phyloP scores from a whole-genome alignment of 2,797 vertebrate genomes.

The Phalanger gymnotis region DNA sequence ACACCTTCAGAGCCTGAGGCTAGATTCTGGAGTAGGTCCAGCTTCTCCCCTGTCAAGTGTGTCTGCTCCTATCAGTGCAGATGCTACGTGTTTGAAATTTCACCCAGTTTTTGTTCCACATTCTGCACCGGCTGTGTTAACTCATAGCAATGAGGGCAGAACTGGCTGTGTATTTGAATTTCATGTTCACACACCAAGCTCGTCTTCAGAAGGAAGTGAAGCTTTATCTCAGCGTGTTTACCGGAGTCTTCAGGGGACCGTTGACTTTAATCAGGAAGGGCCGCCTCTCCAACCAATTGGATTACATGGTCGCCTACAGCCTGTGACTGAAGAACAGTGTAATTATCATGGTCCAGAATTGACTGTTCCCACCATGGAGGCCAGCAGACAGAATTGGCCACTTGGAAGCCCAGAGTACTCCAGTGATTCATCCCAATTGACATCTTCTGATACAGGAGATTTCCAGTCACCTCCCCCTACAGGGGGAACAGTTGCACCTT shows the following conservation, averaged over 20 bases:
- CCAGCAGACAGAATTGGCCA: slow-evolving; percentile 88
- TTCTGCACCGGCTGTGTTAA: slow-evolving; percentile 92
- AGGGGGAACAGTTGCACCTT: slow-evolving; percentile 83
- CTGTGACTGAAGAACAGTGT: slow-evolving; percentile 95
- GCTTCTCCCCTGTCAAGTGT: slow-evolving; percentile 86
- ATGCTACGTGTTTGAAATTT: slow-evolving; percentile 84
- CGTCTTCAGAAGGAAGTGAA: slow-evolving; percentile 85
- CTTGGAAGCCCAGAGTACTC: slow-evolving; percentile 95
- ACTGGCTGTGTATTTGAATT: slow-evolving; percentile 93
- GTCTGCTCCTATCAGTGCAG: slow-evolving; percentile 86
- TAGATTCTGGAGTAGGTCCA: slow-evolving; percentile 90
- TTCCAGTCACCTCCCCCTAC: slow-evolving; percentile 94
- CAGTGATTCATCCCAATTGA: slow-evolving; percentile 94
- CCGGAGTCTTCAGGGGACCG: slow-evolving; percentile 89
- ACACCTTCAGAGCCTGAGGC: slow-evolving; percentile 89
- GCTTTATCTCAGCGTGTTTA: slow-evolving; percentile 87
- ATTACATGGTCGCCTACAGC: slow-evolving; percentile 91
- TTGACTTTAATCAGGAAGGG: slow-evolving; percentile 94
- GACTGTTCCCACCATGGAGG: slow-evolving; percentile 88
- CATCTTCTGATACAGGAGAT: slow-evolving; percentile 94
- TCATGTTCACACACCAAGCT: slow-evolving; percentile 86
- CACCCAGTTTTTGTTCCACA: slow-evolving; percentile 90
- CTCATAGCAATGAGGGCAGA: slow-evolving; percentile 86
- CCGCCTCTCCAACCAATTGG: slow-evolving; percentile 81
- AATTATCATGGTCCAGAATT: slow-evolving; percentile 89